These are phyloP conservation scores for Neelides folsomi DNA, from an alignment of 2,888 invertebrate genomes.

Conservation along the genomic window DNA sequence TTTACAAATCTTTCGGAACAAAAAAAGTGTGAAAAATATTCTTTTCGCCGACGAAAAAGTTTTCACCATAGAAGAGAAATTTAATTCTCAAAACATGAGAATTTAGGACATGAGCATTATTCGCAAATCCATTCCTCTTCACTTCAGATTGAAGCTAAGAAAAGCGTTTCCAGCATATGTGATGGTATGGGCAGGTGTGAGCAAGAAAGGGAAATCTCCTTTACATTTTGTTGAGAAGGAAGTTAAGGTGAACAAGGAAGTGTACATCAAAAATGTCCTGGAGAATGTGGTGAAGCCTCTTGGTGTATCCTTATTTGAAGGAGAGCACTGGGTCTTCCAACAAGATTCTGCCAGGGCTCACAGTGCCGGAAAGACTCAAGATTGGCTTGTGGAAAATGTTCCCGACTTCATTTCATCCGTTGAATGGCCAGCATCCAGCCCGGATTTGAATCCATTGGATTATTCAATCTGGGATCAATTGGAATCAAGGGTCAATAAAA, in stretches of 20 bases:
- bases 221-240: not conserved
- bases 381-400: not conserved
- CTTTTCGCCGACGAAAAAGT: no score
- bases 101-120: no score
- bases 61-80: no score
- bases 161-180: no score
- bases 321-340: not conserved
- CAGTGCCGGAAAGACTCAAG: not conserved
- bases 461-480: not conserved
- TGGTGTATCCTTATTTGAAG: not conserved
- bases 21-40: no score
- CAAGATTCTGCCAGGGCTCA: slow-evolving; percentile 1
- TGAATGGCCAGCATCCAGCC: slow-evolving; percentile 3
- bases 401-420: not conserved
- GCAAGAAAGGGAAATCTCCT: not conserved
- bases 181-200: not conserved
- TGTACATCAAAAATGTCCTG: not conserved
- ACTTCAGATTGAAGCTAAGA: no score
- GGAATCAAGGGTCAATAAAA: not conserved
- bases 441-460: slow-evolving; percentile 4
- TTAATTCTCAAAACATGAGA: no score
- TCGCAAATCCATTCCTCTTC: no score
- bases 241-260: not conserved
- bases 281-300: not conserved
- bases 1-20: no score